Conservation (phyloP, 2,113 vertebrate genomes). For the Psittacus erithacus region DNA sequence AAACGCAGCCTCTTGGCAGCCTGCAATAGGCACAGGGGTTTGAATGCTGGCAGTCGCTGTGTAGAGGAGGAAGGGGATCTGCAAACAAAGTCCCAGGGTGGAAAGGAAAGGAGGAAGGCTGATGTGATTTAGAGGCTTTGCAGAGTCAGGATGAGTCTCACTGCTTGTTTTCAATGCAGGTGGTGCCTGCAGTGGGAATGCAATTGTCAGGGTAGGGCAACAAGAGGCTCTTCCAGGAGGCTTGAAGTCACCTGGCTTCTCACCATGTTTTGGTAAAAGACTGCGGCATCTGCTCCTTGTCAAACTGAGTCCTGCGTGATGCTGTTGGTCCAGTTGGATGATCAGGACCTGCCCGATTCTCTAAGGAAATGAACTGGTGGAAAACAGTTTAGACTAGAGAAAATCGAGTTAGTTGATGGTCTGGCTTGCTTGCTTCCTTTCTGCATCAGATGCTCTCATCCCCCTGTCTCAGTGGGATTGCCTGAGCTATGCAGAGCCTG, state of each 20-base stretch:
- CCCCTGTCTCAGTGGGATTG: neutral
- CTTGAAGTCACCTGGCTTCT: neutral
- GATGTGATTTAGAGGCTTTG: neutral
- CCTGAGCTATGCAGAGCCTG: neutral
- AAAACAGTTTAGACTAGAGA: neutral
- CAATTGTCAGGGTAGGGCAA: neutral
- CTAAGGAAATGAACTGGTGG: neutral
- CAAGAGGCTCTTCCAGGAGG: fast-evolving
- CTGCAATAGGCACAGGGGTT: neutral
- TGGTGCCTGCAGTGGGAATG: neutral
- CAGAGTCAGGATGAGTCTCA: neutral
- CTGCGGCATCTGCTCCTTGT: neutral
- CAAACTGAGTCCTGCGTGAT: neutral
- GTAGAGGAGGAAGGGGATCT: neutral
- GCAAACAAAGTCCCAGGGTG: neutral
- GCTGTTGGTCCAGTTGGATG: neutral
- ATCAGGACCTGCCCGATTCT: neutral
- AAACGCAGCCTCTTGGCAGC: neutral
- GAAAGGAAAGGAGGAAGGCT: neutral
- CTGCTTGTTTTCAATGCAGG: neutral
- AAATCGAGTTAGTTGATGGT: neutral
- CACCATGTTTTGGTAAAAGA: neutral
- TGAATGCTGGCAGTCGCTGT: neutral
- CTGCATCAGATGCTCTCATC: neutral
- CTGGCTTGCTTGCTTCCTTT: neutral